Evolutionary conservation across 2,113 vertebrate genomes (phyloP).

Genomic region (Salvelinus namaycush): DNA sequence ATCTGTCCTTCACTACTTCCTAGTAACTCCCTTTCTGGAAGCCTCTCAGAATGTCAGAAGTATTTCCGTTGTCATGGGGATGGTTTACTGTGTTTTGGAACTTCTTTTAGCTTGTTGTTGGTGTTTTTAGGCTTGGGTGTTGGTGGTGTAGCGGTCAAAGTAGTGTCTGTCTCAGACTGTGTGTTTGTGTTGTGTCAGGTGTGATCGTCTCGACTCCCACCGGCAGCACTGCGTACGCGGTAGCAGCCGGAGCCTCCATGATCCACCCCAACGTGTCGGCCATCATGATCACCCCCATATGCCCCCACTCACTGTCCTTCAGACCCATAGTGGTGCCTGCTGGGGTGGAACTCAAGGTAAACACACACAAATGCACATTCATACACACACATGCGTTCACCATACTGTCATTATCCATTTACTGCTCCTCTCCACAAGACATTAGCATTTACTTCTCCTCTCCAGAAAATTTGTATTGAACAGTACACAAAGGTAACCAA

Average conservation of each 20-base stretch:
- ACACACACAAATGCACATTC: not conserved
- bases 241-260: slow-evolving; percentile 81
- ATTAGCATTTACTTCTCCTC: not conserved
- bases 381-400: too few species aligned
- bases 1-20: too few species aligned
- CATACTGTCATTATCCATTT: not conserved
- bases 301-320: slow-evolving; percentile 82
- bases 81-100: too few species aligned
- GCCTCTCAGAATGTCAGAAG: too few species aligned
- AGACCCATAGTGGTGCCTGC: slow-evolving; percentile 82
- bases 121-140: not conserved
- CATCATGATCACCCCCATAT: slow-evolving; percentile 84
- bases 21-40: too few species aligned
- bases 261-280: slow-evolving; percentile 82
- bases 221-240: slow-evolving; percentile 79
- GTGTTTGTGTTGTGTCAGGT: slow-evolving; percentile 56
- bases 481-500: not conserved
- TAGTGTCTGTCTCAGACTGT: not conserved
- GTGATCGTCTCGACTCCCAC: slow-evolving; percentile 81
- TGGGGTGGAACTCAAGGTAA: slow-evolving; percentile 77
- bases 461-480: not conserved
- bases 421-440: not conserved
- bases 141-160: not conserved
- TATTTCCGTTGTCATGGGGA: too few species aligned
- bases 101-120: not conserved